Percentiles rank a stretch among this genome's conserved stretches.
phyloP scores from a whole-genome alignment of 64 coral and sea anemone genomes.

The Pocillopora verrucosa region DNA sequence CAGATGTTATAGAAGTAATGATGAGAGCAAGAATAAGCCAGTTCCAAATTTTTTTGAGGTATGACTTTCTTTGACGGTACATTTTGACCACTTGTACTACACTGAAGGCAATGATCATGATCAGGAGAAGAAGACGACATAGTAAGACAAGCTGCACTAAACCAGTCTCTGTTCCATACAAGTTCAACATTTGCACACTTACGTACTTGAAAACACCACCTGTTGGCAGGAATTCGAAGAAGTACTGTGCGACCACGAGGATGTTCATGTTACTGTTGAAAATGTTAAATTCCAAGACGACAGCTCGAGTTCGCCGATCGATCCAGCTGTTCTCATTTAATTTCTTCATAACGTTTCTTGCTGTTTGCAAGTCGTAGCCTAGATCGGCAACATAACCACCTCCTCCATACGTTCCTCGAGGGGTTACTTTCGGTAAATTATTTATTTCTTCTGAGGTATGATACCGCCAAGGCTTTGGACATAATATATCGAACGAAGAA shows the following conservation, averaged over 20 bases:
- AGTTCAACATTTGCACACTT: constrained; percentile 25
- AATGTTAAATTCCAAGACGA: constrained; percentile 56
- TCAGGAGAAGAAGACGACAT: constrained; percentile 46
- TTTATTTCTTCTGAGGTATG: constrained; percentile 17
- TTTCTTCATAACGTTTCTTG: constrained; percentile 20
- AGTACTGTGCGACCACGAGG: constrained; percentile 18
- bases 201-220: constrained; percentile 20
- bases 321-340: constrained; percentile 55
- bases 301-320: constrained; percentile 53
- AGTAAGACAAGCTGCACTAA: constrained; percentile 42
- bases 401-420: constrained; percentile 31
- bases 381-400: constrained; percentile 67
- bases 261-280: constrained; percentile 63
- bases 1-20: constrained; percentile 27
- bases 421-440: not conserved
- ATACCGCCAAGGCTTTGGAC: constrained; percentile 66
- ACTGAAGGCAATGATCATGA: constrained; percentile 54
- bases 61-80: constrained; percentile 17
- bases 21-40: constrained; percentile 46
- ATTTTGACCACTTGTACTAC: constrained; percentile 45
- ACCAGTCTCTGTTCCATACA: constrained; percentile 45
- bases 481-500: constrained; percentile 20
- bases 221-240: constrained; percentile 51
- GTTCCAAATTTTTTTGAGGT: constrained; percentile 40
- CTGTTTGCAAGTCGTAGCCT: constrained; percentile 42